Base-by-base conservation (phyloP, 2,113 vertebrate genomes). In the Pyrgilauda ruficollis region DNA sequence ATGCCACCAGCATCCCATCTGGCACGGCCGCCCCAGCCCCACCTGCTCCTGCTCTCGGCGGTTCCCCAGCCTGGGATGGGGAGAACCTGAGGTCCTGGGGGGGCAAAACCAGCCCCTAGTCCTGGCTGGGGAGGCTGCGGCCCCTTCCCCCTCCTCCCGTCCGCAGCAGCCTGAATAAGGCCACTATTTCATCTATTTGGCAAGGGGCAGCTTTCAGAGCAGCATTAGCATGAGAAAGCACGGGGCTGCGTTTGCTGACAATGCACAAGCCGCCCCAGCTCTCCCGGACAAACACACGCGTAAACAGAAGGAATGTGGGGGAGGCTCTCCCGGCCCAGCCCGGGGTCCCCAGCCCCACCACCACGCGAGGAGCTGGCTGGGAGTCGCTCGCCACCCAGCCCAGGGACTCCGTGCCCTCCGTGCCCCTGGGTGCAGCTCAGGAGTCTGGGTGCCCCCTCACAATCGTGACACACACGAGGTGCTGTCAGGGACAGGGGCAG, bases 171-270 rank as follows among this genome's bases (percentile, higher is more conserved):
- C 98, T 99, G 98, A 98, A 99, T 99, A 98, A 98, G 98, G 98
- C 98, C 98, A 95, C 97, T 98, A 98, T 99, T 99, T 99, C 98
- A 99, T 99, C 99, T 99, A 98, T 98, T 99, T 98, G 98, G 98
- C 98, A 98, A 99, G 98, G 98, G 98, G 98, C 98, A 98, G 98
- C 98, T 98, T 98, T 98, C 98, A 98, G 98, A 95, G 95, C 97
- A 97, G 97, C 98, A 99, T 99, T 99, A 99, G 98, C 99, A 99
- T 99, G 98, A 99, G 98, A 99, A 99, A 99, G 98, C 98, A 35
- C 73, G 94, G 98, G 98, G 98, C 99, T 99, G 97, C 98, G 98
- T 97, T 98, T 98, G 98, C 98, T 99, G 98, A 99, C 99, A 99
- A 99, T 99, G 98, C 98, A 98, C 96, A 96, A 97, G 97, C 97